A percentile compares a stretch with the other conserved stretches of the same genome.
These are phyloP conservation scores for Coremacera marginata DNA, from an alignment of 2,888 invertebrate genomes.

Conservation along the genomic window DNA sequence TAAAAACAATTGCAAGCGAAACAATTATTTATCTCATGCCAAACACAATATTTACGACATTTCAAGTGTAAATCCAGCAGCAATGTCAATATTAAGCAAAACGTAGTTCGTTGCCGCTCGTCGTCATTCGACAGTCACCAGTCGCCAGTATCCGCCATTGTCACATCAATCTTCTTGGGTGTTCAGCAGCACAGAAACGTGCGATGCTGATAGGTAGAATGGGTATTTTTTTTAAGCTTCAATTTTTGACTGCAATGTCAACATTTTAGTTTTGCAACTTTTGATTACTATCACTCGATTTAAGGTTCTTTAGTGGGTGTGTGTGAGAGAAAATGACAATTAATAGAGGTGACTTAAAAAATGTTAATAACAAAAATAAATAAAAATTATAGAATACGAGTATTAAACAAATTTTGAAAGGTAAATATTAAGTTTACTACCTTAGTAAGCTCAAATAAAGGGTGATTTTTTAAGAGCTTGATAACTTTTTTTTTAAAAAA, in stretches of 20 bases:
- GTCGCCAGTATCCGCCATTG: slow-evolving; percentile 35
- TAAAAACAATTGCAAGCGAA: slow-evolving; percentile 43
- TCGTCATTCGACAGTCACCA: not conserved
- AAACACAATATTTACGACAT: slow-evolving; percentile 39
- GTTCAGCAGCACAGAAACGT: slow-evolving; percentile 29
- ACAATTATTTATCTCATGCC: slow-evolving; percentile 43
- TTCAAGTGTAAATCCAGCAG: slow-evolving; percentile 47
- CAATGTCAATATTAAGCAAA: slow-evolving; percentile 48
- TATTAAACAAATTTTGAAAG: too few relatives aligned
- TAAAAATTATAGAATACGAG: too few relatives aligned
- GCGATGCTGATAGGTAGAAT: not conserved
- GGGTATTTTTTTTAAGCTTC: not conserved
- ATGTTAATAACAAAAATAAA: too few relatives aligned
- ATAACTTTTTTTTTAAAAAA: too few relatives aligned
- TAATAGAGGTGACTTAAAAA: too few relatives aligned
- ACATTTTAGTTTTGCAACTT: not conserved
- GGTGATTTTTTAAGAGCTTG: too few relatives aligned
- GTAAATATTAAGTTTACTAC: too few relatives aligned
- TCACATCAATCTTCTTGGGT: slow-evolving; percentile 48
- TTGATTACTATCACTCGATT: too few relatives aligned
- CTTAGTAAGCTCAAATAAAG: too few relatives aligned
- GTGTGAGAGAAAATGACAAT: too few relatives aligned
- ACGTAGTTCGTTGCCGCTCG: slow-evolving; percentile 20
- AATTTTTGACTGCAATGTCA: not conserved
- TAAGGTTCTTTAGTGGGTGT: not conserved